Base-by-base conservation (phyloP, 37 sponge, comb jelly and placozoan species). In the Agelas oroides region DNA sequence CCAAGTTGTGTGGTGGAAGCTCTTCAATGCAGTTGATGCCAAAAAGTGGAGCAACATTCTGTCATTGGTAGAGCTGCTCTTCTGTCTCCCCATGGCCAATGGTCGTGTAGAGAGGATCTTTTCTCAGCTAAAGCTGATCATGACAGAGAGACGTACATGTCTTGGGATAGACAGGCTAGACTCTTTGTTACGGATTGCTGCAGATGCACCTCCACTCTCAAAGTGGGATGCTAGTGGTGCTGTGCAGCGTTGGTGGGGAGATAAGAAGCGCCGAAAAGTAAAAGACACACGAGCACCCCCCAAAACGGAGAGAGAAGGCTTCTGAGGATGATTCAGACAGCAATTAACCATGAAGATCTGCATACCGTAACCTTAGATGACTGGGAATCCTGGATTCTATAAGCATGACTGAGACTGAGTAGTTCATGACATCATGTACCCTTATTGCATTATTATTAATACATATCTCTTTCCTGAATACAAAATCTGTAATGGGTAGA, bases 171-270 rank as follows among this genome's bases (percentile, higher is more conserved):
- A 84, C n/a, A 76, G 59, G 35, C 70, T 92, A 39, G 92, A 92
- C 53, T n/a, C 72, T n/a, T 56, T 92, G 25, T 21, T 92, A 15
- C 74, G 88, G 21, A 87, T 92, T 56, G 65, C 37, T 30, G 59
- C 88, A 27, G 86, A 84, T 80, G 93, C 77, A 19, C 86, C 89
- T 20, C 81, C 89, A 55, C 57, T 84, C 15, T 23, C 59, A 25
- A 53, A 83, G 16, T 92, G 92, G 92, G 80, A 92, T 83, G 25
- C 88, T 56, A 83, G 41, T 57, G 24, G 34, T 36, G 84, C 92
- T 74, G 35, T 92, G 8, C 66, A 82, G 69, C 80, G 83, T n/a
- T 92, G 92, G 88, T 74, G 61, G 75, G 38, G 33, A 33, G 88
- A 78, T 12, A 92, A 92, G 73, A 58, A 37, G 21, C 57, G 81